Percentiles rank a stretch among this genome's conserved stretches.
These are phyloP conservation scores for Linyphia triangularis DNA, from an alignment of 2,888 invertebrate species.

Conservation along the genomic window DNA sequence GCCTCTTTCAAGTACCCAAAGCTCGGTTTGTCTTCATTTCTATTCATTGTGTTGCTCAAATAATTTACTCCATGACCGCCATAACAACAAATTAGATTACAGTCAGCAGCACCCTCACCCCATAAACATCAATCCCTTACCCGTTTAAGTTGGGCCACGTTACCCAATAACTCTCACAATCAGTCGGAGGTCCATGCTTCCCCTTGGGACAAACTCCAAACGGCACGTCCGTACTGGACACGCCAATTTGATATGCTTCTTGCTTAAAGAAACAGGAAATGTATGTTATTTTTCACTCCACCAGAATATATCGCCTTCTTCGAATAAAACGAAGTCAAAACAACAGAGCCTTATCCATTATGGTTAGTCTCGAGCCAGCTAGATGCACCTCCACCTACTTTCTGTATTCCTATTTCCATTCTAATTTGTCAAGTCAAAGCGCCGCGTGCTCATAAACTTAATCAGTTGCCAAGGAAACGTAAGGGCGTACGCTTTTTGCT, in stretches of 20 bases:
- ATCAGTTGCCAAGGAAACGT: conserved; percentile 70
- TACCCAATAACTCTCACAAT: conserved; percentile 15
- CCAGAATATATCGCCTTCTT: conserved; percentile 11
- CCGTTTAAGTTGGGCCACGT: background rate
- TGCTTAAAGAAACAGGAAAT: background rate
- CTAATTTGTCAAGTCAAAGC: conserved; percentile 64
- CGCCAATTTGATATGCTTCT: conserved; percentile 24
- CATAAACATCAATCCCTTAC: conserved; percentile 19
- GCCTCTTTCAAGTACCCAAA: too few species aligned
- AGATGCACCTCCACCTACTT: conserved; percentile 46
- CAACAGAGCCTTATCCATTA: conserved; percentile 36
- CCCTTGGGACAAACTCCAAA: background rate
- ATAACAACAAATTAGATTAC: conserved; percentile 30
- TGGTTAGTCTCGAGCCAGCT: background rate
- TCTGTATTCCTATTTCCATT: conserved; percentile 61
- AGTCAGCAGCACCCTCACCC: background rate
- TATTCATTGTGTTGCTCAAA: background rate
- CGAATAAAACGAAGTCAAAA: conserved; percentile 13
- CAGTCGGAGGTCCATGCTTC: background rate
- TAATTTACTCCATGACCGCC: conserved; percentile 8
- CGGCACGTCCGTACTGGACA: conserved; percentile 15
- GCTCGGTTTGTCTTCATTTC: background rate
- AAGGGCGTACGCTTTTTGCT: conserved; percentile 70
- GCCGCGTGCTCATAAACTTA: conserved; percentile 71
- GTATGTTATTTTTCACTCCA: conserved; percentile 21